Evolutionary conservation across 1,140 invertebrate species (phyloP).

Genomic region (Papilio helenus): DNA sequence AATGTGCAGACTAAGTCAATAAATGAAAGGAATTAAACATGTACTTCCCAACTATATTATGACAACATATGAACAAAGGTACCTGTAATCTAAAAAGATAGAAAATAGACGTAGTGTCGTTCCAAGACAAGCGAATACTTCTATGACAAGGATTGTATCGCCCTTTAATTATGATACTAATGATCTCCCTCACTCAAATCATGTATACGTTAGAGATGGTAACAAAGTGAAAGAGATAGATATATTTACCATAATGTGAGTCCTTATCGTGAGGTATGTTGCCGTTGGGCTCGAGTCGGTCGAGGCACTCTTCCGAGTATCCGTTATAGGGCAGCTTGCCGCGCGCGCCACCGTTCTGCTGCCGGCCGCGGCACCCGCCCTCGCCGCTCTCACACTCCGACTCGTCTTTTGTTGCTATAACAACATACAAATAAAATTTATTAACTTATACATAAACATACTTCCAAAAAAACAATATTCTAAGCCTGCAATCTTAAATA

Average conservation of each 20-base stretch:
- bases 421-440: slow-evolving; percentile 45
- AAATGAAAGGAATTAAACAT: background rate
- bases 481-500: background rate
- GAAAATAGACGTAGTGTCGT: no score
- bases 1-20: background rate
- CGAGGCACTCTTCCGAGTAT: slow-evolving; percentile 95
- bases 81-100: no score
- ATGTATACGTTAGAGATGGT: background rate
- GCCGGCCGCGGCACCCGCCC: slow-evolving; percentile 70
- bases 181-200: background rate
- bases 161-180: no score
- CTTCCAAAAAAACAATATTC: background rate
- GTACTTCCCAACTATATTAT: no score
- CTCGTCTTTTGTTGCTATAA: slow-evolving; percentile 83
- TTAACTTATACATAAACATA: background rate
- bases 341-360: slow-evolving; percentile 75
- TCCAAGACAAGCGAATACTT: no score
- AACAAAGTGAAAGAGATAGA: background rate
- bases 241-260: slow-evolving; percentile 70
- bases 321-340: slow-evolving; percentile 88
- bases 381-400: slow-evolving; percentile 65
- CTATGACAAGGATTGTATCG: no score
- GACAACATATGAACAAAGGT: no score
- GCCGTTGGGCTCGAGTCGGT: slow-evolving; percentile 94
- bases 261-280: slow-evolving; percentile 85